Evolutionary conservation across 2,113 vertebrate species (phyloP).

Genomic region (Entomyzon cyanotis): DNA sequence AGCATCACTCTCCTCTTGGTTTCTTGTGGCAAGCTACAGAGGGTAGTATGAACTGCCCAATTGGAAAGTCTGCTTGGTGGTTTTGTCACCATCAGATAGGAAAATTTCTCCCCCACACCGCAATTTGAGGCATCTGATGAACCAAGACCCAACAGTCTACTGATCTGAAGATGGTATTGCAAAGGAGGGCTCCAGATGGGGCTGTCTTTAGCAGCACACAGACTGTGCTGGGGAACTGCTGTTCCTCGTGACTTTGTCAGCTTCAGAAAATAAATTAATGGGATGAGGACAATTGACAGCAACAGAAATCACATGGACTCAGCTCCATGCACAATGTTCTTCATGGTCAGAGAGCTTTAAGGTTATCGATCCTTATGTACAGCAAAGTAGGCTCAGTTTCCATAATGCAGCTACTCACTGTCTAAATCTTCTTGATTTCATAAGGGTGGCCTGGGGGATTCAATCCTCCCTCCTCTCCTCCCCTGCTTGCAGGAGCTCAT

Average conservation of each 20-base stretch:
- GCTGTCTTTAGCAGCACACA: neutral
- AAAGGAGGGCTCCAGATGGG: neutral
- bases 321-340: neutral
- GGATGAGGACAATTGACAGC: neutral
- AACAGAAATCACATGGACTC: neutral
- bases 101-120: neutral
- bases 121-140: neutral
- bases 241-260: neutral
- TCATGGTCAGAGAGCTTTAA: conserved; percentile 34
- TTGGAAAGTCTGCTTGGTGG: neutral
- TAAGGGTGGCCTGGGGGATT: neutral
- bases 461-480: neutral
- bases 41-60: neutral
- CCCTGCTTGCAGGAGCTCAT: neutral
- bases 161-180: neutral
- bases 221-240: neutral
- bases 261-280: neutral
- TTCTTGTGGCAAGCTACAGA: neutral
- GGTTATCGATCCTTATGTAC: neutral
- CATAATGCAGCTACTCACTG: neutral
- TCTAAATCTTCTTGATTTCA: neutral
- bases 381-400: neutral
- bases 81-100: neutral
- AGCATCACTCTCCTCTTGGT: neutral
- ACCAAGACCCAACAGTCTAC: neutral